phyloP scores from a whole-genome alignment of 2,797 vertebrate species.

The Coilia nasus region DNA sequence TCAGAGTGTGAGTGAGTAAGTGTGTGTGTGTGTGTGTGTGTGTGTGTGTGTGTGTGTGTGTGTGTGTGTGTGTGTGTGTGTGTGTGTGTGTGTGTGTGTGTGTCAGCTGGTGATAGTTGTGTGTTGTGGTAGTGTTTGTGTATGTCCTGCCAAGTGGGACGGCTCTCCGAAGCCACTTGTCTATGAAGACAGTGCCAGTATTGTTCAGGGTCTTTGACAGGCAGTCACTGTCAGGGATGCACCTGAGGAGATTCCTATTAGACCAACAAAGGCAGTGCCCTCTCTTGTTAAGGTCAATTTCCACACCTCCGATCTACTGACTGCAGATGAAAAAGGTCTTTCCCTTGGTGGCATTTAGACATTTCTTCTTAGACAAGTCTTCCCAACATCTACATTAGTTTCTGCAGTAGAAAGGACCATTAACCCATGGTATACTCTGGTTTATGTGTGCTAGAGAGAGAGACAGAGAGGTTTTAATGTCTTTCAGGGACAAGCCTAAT shows the following conservation, averaged over 20 bases:
- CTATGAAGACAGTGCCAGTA: not conserved
- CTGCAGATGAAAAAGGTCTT: not conserved
- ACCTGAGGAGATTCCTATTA: not conserved
- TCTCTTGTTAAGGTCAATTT: not conserved
- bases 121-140: conserved; percentile 4
- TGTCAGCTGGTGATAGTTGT: not conserved
- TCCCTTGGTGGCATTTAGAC: not conserved
- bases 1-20: not conserved
- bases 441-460: conserved; percentile 10
- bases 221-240: not conserved
- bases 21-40: not conserved
- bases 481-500: not conserved
- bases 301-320: not conserved
- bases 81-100: not conserved
- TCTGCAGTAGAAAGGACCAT: not conserved
- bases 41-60: not conserved
- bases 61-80: not conserved
- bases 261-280: not conserved
- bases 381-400: not conserved
- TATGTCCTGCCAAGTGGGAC: not conserved
- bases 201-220: not conserved
- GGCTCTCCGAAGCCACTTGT: not conserved
- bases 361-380: not conserved
- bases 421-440: not conserved
- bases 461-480: conserved; percentile 23